Evolutionary conservation across 2,797 vertebrate genomes (phyloP).

Genomic region (Potorous gilbertii): DNA sequence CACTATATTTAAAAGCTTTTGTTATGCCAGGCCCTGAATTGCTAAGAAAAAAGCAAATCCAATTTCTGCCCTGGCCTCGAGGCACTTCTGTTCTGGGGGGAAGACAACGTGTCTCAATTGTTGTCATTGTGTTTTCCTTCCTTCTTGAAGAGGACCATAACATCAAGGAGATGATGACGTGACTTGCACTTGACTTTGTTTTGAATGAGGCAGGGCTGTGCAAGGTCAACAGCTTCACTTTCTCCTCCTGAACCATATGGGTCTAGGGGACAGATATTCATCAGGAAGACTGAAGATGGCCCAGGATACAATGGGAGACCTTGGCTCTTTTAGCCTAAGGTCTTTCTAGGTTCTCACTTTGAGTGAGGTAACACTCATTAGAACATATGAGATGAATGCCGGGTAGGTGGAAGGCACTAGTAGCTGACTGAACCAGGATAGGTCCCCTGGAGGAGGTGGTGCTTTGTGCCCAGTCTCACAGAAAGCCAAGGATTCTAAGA

Average conservation of each 20-base stretch:
- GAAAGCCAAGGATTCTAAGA: not conserved
- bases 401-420: not conserved
- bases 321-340: no score
- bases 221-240: no score
- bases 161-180: no score
- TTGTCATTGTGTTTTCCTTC: no score
- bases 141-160: no score
- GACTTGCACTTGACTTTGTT: no score
- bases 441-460: not conserved
- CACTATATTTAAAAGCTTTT: not conserved
- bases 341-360: no score
- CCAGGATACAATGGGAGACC: no score
- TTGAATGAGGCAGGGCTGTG: no score
- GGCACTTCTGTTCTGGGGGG: not conserved
- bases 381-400: not conserved
- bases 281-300: no score
- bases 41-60: not conserved
- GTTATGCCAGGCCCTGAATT: not conserved
- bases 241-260: no score
- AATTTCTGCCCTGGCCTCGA: not conserved
- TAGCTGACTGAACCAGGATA: not conserved
- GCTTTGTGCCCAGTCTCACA: not conserved
- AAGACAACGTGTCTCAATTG: not conserved
- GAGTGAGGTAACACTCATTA: not conserved
- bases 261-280: no score